Percentiles rank a stretch among this genome's conserved stretches.
Evolutionary conservation across 1,140 invertebrate species (phyloP).

Genomic region (Trigoniulus corallinus): DNA sequence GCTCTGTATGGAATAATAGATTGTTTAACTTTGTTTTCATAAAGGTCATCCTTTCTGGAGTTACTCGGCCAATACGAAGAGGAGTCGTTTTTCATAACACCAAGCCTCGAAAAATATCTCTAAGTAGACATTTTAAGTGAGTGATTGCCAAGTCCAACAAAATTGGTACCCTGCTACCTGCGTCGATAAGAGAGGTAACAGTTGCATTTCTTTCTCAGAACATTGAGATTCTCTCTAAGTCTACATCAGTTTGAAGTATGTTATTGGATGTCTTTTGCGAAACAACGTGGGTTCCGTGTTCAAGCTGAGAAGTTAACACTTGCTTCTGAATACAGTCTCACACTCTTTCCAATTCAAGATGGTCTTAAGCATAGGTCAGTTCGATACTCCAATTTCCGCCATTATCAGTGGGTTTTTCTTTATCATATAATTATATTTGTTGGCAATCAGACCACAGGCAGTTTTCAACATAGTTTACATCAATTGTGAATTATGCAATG

Average conservation of each 20-base stretch:
- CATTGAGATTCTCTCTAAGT: constrained; percentile 63
- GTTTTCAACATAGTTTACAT: constrained; percentile 85
- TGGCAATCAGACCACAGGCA: constrained; percentile 44
- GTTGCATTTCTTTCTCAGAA: constrained; percentile 33
- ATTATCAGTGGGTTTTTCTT: not conserved
- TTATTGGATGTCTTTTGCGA: constrained; percentile 97
- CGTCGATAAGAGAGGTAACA: too few species aligned
- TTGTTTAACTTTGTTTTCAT: constrained; percentile 10
- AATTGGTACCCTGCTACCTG: too few species aligned
- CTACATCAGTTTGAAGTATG: constrained; percentile 82
- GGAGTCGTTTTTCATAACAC: constrained; percentile 74
- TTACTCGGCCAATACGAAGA: constrained; percentile 79
- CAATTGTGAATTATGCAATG: constrained; percentile 77
- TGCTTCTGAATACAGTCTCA: constrained; percentile 65
- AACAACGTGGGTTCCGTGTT: constrained; percentile 84
- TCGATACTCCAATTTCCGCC: too few species aligned
- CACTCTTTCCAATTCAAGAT: constrained; percentile 58
- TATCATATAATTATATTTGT: not conserved
- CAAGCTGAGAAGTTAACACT: constrained; percentile 68
- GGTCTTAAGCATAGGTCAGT: constrained; percentile 48
- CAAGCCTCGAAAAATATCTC: constrained; percentile 64
- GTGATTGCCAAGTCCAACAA: not conserved
- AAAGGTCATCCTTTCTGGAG: constrained; percentile 75
- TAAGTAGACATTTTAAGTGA: constrained; percentile 70
- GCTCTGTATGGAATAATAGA: not conserved